Base-by-base conservation (phyloP, 2,113 vertebrate species). In the Tiliqua scincoides region DNA sequence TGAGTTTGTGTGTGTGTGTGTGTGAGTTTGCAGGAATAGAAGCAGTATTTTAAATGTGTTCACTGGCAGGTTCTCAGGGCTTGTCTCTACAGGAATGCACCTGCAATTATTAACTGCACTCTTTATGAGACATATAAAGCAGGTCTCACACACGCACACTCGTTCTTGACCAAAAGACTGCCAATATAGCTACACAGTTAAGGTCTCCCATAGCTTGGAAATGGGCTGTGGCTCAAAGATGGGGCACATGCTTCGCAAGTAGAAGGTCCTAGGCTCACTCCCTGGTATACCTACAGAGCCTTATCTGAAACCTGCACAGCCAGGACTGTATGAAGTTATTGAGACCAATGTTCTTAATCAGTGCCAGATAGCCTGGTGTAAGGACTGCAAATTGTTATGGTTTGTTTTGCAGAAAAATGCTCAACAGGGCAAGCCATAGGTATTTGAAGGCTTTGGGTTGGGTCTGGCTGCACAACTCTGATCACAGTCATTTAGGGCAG, bases 41-140 rank as follows among this genome's bases (percentile, higher is more conserved):
- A 77, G 32, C 32, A 73, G 6, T 25, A 12, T 68, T 68, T 78
- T 57, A 68, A 68, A 35, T 85, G 74, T 35, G 15, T 21, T 40
- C 25, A 2, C 43, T 35, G 25, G n/a, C 83, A 68, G 74, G 32
- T 77, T 77, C 32, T 30, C 25, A 68, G 74, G 32, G 32, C 63
- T 85, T 85, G 74, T 59, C 62, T 48, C 52, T 77, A 30, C 83
- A 85, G 83, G 83, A 76, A 85, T 37, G 62, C 74, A 85, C 62
- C 74, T 85, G 43, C 35, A 21, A 77, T 84, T 76, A 77, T 48
- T 5, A 48, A 84, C 48, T 57, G 43, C 61, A 52, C 63, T 68
- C 32, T 76, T 84, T 84, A 65, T 84, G 32, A 67, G 83, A 68
- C 63, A 54, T 67, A 83, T 61, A 83, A 83, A 85, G 73, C 62